Evolutionary conservation across 2,888 invertebrate species (phyloP).

Genomic region (Chorisops tibialis): DNA sequence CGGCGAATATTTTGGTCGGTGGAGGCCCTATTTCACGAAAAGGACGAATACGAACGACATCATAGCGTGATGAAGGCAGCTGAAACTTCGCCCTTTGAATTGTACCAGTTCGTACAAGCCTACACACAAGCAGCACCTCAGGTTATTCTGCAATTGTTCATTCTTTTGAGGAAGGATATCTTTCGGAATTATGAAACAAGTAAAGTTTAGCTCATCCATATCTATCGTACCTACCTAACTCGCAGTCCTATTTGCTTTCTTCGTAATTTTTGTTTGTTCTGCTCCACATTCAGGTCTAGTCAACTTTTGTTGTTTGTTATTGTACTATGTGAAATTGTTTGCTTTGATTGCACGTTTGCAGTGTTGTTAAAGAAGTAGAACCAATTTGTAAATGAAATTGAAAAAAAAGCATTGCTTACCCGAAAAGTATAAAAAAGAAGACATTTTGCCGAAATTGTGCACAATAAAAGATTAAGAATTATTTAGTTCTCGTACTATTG

Average conservation of each 20-base stretch:
- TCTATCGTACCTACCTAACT: neutral
- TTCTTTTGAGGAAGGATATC: conserved; percentile 60
- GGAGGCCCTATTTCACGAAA: conserved; percentile 61
- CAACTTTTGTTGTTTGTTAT: too few species aligned
- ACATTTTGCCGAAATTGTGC: too few species aligned
- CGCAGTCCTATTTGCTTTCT: neutral
- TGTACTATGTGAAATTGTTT: too few species aligned
- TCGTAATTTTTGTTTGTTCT: neutral
- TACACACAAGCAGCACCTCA: conserved; percentile 76
- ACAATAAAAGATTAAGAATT: too few species aligned
- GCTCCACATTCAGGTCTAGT: neutral
- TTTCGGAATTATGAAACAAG: conserved; percentile 63
- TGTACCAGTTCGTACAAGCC: conserved; percentile 74
- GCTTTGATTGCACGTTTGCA: too few species aligned
- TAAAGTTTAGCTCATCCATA: conserved; percentile 42
- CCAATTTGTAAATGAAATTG: too few species aligned
- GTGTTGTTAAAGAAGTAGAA: too few species aligned
- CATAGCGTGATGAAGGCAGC: conserved; percentile 60
- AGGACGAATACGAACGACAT: conserved; percentile 59
- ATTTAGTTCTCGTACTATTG: too few species aligned
- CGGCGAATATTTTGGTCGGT: conserved; percentile 73
- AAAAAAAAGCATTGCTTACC: too few species aligned
- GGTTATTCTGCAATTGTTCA: conserved; percentile 62
- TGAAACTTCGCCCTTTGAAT: conserved; percentile 66
- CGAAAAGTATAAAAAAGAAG: too few species aligned